phyloP scores from a whole-genome alignment of 2,113 vertebrate species.

The Arothron firmamentum region DNA sequence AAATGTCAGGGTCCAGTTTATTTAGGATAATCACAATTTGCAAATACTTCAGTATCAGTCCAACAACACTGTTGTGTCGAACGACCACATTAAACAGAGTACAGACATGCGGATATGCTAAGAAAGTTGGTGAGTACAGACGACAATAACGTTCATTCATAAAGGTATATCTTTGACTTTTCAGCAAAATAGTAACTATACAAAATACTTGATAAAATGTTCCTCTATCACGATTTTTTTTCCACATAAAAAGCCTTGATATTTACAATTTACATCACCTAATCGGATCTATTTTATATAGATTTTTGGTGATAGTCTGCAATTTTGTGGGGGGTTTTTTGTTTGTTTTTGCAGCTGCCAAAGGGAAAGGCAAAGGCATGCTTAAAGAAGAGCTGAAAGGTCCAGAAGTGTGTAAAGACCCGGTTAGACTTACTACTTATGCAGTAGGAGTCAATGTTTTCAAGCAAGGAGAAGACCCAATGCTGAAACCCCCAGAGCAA shows the following conservation, averaged over 20 bases:
- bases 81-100: slow-evolving; percentile 11
- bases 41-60: neutral
- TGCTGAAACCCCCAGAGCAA: slow-evolving; percentile 75
- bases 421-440: slow-evolving; percentile 73
- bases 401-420: slow-evolving; percentile 88
- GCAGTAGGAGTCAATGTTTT: slow-evolving; percentile 87
- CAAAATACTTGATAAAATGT: no score
- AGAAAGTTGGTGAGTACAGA: slow-evolving; percentile 71
- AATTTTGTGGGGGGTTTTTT: neutral
- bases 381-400: slow-evolving; percentile 77
- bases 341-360: slow-evolving; percentile 62
- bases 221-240: no score
- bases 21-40: slow-evolving; percentile 19
- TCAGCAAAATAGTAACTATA: neutral
- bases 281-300: no score
- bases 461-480: slow-evolving; percentile 84
- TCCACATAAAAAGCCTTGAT: no score
- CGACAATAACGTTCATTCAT: neutral
- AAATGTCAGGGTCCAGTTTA: slow-evolving; percentile 48
- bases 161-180: neutral
- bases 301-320: no score
- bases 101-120: slow-evolving; percentile 68
- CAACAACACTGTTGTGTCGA: slow-evolving; percentile 16
- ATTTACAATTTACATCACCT: no score
- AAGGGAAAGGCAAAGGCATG: slow-evolving; percentile 77